These are phyloP conservation scores for Ferrisia virgata DNA, from an alignment of 2,888 invertebrate species.

Conservation along the genomic window DNA sequence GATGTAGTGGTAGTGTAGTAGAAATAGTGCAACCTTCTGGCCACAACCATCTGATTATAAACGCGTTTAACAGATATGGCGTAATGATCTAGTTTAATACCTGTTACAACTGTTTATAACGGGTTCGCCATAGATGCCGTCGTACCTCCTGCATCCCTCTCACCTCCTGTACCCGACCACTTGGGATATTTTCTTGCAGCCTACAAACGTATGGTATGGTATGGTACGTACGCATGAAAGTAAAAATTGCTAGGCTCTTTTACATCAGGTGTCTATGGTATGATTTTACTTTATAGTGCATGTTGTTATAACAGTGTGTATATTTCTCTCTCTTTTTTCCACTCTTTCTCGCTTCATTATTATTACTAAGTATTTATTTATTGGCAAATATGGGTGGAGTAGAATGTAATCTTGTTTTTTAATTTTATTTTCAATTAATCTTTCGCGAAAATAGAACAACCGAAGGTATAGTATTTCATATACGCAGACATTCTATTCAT, in stretches of 20 bases:
- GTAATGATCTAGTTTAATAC: conserved; percentile 43
- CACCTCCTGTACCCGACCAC: no score
- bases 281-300: neutral
- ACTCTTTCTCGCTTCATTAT: no score
- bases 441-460: neutral
- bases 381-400: conserved; percentile 9
- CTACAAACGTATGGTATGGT: no score
- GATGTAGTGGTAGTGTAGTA: conserved; percentile 34
- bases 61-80: conserved; percentile 37
- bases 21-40: conserved; percentile 36
- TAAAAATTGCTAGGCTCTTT: conserved; percentile 35
- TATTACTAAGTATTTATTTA: neutral
- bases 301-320: neutral
- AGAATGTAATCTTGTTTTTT: neutral
- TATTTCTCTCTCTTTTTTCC: neutral
- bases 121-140: conserved; percentile 6
- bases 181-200: no score
- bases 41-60: conserved; percentile 39
- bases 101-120: conserved; percentile 36
- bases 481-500: no score
- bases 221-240: no score
- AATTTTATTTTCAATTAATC: neutral
- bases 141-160: no score
- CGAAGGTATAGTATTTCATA: neutral
- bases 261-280: conserved; percentile 27